Evolutionary conservation across 2,113 vertebrate species (phyloP).

Genomic region (Pampusana beccarii): DNA sequence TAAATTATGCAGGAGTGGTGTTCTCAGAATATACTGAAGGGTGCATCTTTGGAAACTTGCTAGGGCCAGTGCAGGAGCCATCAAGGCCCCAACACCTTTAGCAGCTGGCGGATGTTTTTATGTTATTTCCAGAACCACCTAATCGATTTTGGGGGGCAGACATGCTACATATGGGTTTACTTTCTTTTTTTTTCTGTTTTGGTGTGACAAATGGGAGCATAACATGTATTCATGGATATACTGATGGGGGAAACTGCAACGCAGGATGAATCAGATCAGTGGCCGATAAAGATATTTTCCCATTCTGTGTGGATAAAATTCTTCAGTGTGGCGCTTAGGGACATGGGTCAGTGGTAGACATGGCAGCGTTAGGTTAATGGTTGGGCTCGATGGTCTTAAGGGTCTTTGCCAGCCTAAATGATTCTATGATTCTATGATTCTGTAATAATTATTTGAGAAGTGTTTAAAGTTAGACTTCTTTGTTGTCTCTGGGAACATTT

Average conservation of each 20-base stretch:
- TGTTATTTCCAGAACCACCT: not conserved
- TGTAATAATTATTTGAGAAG: not conserved
- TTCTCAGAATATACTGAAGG: not conserved
- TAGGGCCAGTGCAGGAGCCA: not conserved
- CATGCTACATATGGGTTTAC: not conserved
- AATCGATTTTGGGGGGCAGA: not conserved
- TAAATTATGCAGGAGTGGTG: conserved; percentile 28
- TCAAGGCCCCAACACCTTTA: not conserved
- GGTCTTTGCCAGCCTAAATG: not conserved
- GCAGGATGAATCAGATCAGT: not conserved
- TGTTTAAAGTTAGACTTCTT: not conserved
- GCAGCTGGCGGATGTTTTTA: not conserved
- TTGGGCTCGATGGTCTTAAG: not conserved
- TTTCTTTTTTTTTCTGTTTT: not conserved
- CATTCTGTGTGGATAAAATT: not conserved
- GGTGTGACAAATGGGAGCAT: not conserved
- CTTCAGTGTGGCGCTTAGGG: accelerated
- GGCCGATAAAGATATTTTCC: not conserved
- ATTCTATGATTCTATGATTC: not conserved
- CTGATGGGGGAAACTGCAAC: not conserved
- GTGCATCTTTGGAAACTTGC: not conserved
- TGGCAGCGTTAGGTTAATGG: not conserved
- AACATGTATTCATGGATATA: not conserved
- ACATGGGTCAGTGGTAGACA: not conserved
- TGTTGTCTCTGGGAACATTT: not conserved